A percentile compares a stretch with the other conserved stretches of the same genome.
These are phyloP conservation scores for Patiria pectinifera DNA, from an alignment of 53 echinoderm and acorn worm genomes.

Conservation along the genomic window DNA sequence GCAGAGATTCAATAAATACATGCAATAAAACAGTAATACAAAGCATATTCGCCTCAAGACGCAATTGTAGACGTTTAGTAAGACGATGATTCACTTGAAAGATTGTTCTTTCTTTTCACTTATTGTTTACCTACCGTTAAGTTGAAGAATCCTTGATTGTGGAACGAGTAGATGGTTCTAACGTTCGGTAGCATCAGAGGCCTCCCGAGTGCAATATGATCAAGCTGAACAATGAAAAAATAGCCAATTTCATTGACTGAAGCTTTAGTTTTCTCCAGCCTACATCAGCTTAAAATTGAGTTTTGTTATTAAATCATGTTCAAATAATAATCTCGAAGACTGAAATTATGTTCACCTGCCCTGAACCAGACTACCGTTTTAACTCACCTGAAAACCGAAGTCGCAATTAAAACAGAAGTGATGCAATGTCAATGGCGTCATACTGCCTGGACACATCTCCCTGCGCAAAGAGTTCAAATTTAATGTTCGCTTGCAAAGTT, in stretches of 20 bases:
- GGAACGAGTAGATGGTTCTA: slow-evolving; percentile 15
- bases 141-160: slow-evolving; percentile 44
- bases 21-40: not conserved
- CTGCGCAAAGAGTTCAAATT: not conserved
- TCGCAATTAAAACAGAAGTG: slow-evolving; percentile 63
- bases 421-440: slow-evolving; percentile 64
- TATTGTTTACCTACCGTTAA: slow-evolving; percentile 37
- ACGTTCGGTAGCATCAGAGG: slow-evolving; percentile 27
- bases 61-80: not conserved
- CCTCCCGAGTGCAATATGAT: slow-evolving; percentile 11
- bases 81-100: too few relatives aligned
- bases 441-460: slow-evolving; percentile 80
- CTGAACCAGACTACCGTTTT: not conserved
- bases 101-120: not conserved
- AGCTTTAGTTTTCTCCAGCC: not conserved
- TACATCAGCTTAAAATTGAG: too few relatives aligned
- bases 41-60: not conserved
- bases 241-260: not conserved
- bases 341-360: too few relatives aligned
- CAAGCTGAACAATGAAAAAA: not conserved
- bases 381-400: slow-evolving; percentile 65
- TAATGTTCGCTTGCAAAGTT: too few relatives aligned
- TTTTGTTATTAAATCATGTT: too few relatives aligned
- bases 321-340: too few relatives aligned
- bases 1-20: not conserved